Evolutionary conservation across 2,113 vertebrate species (phyloP).

Genomic region (Actenoides hombroni): DNA sequence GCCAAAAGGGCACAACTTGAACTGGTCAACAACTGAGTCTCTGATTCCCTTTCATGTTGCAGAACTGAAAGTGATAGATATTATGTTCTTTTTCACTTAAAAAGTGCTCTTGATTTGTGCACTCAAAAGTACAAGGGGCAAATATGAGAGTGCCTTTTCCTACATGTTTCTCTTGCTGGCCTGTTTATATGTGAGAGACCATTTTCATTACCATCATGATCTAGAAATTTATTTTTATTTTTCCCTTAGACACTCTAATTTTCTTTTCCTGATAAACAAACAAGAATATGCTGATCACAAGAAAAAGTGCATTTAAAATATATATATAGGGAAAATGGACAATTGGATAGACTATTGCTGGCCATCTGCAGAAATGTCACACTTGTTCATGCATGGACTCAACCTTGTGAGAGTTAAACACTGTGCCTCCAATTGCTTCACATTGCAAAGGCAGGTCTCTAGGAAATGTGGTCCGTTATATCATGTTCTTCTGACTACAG

Average conservation of each 20-base stretch:
- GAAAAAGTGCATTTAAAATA: neutral
- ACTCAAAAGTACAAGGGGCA: neutral
- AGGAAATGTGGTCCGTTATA: neutral
- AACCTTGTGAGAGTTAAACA: neutral
- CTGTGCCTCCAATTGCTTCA: neutral
- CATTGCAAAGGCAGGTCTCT: neutral
- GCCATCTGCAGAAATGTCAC: neutral
- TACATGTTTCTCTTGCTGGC: neutral
- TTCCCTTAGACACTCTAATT: neutral
- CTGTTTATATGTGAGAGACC: neutral
- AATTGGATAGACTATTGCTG: neutral
- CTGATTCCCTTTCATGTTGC: constrained; percentile 21
- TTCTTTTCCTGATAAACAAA: neutral
- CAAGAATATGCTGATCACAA: neutral
- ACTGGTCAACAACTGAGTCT: constrained; percentile 10
- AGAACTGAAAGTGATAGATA: neutral
- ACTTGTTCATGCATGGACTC: neutral
- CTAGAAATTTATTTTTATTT: neutral
- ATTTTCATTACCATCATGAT: neutral
- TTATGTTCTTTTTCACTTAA: neutral
- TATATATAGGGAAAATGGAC: neutral
- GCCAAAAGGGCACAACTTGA: constrained; percentile 30
- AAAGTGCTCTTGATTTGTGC: neutral
- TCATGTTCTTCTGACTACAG: neutral
- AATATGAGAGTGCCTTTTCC: neutral